A percentile compares a stretch with the other conserved stretches of the same genome.
Conservation (phyloP, 2,797 vertebrate genomes). For the Anas flavirostris region DNA sequence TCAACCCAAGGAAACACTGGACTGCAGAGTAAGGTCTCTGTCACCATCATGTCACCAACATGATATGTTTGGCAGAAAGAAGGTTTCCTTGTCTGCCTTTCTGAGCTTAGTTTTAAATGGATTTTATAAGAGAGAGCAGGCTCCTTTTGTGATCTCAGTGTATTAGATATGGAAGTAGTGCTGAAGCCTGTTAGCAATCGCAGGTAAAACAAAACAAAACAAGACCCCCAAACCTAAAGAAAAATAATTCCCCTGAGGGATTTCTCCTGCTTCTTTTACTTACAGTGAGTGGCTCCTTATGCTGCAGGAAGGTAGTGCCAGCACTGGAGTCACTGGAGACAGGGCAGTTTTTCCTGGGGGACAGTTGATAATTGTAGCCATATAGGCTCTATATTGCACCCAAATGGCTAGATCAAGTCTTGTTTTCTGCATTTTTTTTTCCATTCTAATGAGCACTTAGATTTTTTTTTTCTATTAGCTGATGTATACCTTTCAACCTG, state of each 20-base stretch:
- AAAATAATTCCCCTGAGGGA: background rate
- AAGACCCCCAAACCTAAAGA: background rate
- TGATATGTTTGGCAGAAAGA: background rate
- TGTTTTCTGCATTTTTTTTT: background rate
- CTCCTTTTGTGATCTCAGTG: background rate
- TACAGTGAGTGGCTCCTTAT: background rate
- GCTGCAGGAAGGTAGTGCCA: background rate
- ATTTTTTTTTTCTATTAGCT: background rate
- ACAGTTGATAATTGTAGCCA: background rate
- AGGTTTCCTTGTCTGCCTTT: background rate
- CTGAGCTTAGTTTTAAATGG: slow-evolving; percentile 8
- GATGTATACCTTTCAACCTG: slow-evolving; percentile 39
- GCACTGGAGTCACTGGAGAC: background rate
- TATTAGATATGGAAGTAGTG: background rate
- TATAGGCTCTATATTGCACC: fast-evolving
- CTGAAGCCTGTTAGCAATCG: background rate
- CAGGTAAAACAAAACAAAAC: background rate
- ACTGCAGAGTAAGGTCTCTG: background rate
- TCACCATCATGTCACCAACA: fast-evolving
- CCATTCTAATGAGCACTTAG: background rate
- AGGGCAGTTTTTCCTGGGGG: background rate
- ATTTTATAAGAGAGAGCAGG: background rate
- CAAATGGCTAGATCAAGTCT: background rate
- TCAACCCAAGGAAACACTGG: background rate
- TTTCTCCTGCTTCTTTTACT: background rate